A percentile compares a stretch with the other conserved stretches of the same genome.
phyloP scores from a whole-genome alignment of 1,140 invertebrate species.

The Lucilia cuprina region DNA sequence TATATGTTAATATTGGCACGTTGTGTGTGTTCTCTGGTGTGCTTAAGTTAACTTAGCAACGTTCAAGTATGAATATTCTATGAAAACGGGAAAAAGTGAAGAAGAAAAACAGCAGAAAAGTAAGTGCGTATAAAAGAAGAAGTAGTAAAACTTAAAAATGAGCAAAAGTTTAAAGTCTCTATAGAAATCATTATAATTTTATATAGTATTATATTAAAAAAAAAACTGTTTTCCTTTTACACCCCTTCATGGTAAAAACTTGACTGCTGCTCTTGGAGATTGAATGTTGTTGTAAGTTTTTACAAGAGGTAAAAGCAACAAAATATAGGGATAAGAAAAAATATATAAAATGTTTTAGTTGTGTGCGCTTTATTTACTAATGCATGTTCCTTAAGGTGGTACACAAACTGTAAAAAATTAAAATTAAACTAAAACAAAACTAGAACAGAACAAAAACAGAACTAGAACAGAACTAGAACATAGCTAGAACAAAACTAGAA shows the following conservation, averaged over 20 bases:
- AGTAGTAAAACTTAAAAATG: slow-evolving; percentile 11
- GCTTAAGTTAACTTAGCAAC: slow-evolving; percentile 11
- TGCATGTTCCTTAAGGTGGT: not conserved
- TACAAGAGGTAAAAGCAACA: not conserved
- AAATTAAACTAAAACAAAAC: no score
- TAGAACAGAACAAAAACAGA: no score
- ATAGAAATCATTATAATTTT: slow-evolving; percentile 5
- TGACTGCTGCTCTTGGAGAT: not conserved
- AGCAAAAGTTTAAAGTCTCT: slow-evolving; percentile 17
- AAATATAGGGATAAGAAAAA: not conserved
- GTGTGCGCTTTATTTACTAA: not conserved
- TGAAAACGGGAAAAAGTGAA: not conserved
- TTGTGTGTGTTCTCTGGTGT: no score
- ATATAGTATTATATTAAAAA: not conserved
- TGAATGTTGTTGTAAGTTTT: not conserved
- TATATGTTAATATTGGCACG: not conserved
- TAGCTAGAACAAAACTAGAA: no score
- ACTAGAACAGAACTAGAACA: no score
- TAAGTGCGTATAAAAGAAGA: slow-evolving; percentile 8
- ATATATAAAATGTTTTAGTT: not conserved
- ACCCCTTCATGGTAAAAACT: not conserved
- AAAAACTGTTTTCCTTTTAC: not conserved
- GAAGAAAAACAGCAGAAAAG: not conserved
- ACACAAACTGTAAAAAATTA: no score
- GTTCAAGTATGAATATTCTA: not conserved